Conservation (phyloP, 2,888 invertebrate species). For the Lobophora halterata region DNA sequence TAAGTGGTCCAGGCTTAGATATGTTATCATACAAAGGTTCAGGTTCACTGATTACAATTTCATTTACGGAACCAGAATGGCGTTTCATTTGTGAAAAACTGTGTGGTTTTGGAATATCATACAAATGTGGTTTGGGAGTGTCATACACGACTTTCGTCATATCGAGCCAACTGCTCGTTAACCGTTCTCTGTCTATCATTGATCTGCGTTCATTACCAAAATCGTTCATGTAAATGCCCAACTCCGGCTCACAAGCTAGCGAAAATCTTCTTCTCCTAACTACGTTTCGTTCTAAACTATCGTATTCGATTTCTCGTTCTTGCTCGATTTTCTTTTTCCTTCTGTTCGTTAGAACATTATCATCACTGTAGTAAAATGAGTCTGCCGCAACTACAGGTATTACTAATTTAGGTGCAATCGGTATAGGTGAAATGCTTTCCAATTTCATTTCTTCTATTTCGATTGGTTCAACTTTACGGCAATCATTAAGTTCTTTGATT, state of each 20-base stretch:
- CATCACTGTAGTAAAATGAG: conserved; percentile 63
- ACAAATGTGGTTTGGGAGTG: conserved; percentile 45
- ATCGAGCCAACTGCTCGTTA: conserved; percentile 70
- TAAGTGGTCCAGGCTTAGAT: conserved; percentile 86
- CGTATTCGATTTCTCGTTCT: conserved; percentile 57
- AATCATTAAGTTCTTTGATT: conserved; percentile 77
- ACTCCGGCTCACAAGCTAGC: conserved; percentile 63
- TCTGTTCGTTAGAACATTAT: conserved; percentile 49
- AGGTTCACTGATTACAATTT: conserved; percentile 84
- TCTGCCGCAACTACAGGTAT: conserved; percentile 73
- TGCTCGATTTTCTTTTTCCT: conserved; percentile 48
- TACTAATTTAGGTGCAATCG: conserved; percentile 59
- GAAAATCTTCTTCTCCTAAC: conserved; percentile 63
- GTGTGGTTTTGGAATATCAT: conserved; percentile 45
- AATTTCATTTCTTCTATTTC: conserved; percentile 52
- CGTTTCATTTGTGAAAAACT: conserved; percentile 54
- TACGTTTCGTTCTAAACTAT: conserved; percentile 61
- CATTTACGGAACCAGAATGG: conserved; percentile 82
- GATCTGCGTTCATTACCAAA: conserved; percentile 43
- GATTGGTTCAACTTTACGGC: conserved; percentile 59
- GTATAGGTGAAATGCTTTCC: conserved; percentile 49
- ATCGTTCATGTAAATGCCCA: conserved; percentile 61
- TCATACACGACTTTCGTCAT: conserved; percentile 51
- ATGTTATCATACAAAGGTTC: conserved; percentile 78
- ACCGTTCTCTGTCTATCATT: conserved; percentile 48